Conservation (phyloP, 2,888 invertebrate genomes). For the Drosophila conformis region DNA sequence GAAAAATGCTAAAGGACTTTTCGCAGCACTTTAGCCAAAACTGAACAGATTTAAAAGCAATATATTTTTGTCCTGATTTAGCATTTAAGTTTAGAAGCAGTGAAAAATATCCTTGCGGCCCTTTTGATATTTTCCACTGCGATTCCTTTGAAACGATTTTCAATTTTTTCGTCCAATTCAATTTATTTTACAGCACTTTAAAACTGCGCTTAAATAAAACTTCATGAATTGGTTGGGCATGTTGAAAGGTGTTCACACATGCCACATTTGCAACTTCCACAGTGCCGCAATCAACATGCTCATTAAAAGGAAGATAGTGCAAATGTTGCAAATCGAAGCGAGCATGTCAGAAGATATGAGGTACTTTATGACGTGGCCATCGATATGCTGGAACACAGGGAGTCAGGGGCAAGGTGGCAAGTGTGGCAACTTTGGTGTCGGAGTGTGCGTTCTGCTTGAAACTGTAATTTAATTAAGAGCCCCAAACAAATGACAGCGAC, state of each 20-base stretch:
- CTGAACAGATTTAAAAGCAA: not conserved
- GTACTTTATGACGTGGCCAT: not conserved
- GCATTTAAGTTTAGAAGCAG: too few species aligned
- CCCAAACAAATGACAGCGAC: conserved; percentile 35
- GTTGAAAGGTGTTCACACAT: not conserved
- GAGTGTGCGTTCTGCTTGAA: conserved; percentile 25
- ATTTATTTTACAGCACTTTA: not conserved
- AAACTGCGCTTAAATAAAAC: not conserved
- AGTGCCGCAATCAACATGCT: not conserved
- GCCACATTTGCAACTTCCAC: not conserved
- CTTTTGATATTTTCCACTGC: not conserved
- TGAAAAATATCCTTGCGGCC: too few species aligned
- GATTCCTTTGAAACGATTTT: not conserved
- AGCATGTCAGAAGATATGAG: conserved; percentile 20
- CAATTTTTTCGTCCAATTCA: not conserved
- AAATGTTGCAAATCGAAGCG: conserved; percentile 26
- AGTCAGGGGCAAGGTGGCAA: not conserved
- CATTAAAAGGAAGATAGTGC: conserved; percentile 2
- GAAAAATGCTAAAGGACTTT: not conserved
- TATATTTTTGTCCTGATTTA: too few species aligned
- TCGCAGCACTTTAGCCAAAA: not conserved
- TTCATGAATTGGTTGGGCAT: not conserved
- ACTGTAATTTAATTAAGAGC: conserved; percentile 74
- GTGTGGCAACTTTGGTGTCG: conserved; percentile 5
- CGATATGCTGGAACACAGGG: not conserved